Evolutionary conservation across 2,888 invertebrate species (phyloP).

Genomic region (Leptodirus hochenwartii): DNA sequence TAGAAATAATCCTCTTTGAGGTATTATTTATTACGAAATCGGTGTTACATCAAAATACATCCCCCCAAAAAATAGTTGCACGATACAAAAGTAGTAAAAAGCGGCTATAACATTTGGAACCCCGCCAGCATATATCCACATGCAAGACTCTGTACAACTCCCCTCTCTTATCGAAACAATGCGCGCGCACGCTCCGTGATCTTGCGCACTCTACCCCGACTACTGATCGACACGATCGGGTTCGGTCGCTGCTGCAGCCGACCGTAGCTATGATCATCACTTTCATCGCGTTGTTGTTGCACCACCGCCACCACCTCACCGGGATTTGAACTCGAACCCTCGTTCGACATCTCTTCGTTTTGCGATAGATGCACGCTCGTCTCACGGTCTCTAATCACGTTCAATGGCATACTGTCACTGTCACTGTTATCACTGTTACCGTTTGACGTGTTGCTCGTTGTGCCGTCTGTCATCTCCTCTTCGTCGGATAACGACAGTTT

Average conservation of each 20-base stretch:
- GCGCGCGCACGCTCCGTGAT: constrained; percentile 64
- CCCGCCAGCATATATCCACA: too few relatives aligned
- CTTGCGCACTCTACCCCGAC: constrained; percentile 68
- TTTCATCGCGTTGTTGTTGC: constrained; percentile 9
- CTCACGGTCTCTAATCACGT: constrained; percentile 6
- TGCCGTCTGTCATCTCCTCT: constrained; percentile 10
- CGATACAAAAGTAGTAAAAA: too few relatives aligned
- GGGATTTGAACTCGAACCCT: constrained; percentile 7
- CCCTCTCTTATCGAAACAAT: too few relatives aligned
- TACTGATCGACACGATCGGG: constrained; percentile 39
- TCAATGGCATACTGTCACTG: constrained; percentile 17
- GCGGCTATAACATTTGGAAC: too few relatives aligned
- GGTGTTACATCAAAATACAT: too few relatives aligned
- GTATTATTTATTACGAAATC: too few relatives aligned
- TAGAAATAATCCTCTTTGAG: too few relatives aligned
- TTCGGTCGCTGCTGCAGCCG: too few relatives aligned
- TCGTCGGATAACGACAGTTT: too few relatives aligned
- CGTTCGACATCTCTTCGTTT: constrained; percentile 9
- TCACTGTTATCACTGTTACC: constrained; percentile 13
- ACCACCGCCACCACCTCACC: constrained; percentile 6
- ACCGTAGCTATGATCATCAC: constrained; percentile 14
- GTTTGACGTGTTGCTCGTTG: constrained; percentile 12
- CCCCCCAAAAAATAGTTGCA: too few relatives aligned
- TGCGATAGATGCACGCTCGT: neutral
- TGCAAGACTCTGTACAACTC: too few relatives aligned